phyloP scores from a whole-genome alignment of 2,113 vertebrate species.

The Otocyon megalotis region DNA sequence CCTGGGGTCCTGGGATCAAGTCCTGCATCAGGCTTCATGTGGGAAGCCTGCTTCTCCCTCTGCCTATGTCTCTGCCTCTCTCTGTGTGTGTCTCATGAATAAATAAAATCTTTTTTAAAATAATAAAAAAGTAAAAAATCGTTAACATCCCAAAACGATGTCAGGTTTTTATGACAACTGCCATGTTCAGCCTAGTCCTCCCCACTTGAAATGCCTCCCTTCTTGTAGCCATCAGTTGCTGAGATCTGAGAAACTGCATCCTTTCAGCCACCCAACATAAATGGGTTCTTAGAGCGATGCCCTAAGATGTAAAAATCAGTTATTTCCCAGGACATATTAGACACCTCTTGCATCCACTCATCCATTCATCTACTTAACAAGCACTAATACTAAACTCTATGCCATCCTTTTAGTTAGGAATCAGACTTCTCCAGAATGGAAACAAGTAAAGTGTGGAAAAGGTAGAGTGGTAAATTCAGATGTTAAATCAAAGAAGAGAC shows the following conservation, averaged over 20 bases:
- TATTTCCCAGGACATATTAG: not conserved
- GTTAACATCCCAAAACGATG: rapidly evolving
- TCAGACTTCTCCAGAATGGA: not conserved
- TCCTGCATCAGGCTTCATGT: no score
- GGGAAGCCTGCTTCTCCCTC: no score
- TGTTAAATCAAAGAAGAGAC: not conserved
- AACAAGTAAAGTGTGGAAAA: not conserved
- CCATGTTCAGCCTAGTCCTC: not conserved
- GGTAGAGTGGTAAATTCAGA: not conserved
- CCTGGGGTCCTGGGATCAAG: no score
- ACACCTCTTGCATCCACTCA: not conserved
- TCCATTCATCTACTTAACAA: not conserved
- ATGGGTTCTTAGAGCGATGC: not conserved
- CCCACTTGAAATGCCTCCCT: not conserved
- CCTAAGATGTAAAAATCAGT: not conserved
- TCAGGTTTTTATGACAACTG: not conserved
- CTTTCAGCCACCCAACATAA: not conserved
- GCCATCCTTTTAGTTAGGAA: not conserved
- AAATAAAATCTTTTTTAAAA: no score
- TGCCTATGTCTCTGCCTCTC: no score
- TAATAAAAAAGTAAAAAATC: no score
- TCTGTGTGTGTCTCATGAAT: no score
- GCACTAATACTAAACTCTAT: not conserved
- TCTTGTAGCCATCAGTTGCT: not conserved
- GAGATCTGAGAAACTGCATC: not conserved